These are phyloP conservation scores for Caenorhabditis brenneri DNA, from an alignment of 1,140 invertebrate species.

Conservation along the genomic window DNA sequence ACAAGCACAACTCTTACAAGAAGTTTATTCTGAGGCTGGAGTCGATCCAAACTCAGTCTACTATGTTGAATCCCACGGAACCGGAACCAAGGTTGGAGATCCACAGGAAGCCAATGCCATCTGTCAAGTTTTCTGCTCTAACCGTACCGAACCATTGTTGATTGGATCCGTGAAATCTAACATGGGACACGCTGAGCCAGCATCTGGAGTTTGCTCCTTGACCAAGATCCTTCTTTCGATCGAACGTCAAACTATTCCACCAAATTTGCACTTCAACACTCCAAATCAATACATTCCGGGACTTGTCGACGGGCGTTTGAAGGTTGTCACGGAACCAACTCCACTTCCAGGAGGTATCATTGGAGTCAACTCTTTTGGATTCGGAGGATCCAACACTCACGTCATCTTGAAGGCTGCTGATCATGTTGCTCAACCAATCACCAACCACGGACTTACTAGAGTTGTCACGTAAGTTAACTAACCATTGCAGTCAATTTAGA, in stretches of 20 bases:
- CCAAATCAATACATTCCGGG: conserved; percentile 89
- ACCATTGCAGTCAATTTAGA: conserved; percentile 47
- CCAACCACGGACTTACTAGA: conserved; percentile 50
- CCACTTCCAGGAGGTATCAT: conserved; percentile 84
- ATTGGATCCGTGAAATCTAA: conserved; percentile 96
- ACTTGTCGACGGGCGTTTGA: conserved; percentile 82
- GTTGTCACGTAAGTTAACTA: conserved; percentile 35
- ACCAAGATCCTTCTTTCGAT: conserved; percentile 77
- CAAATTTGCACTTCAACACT: conserved; percentile 84
- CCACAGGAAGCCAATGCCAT: conserved; percentile 94
- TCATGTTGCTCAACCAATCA: conserved; percentile 62
- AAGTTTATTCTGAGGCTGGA: conserved; percentile 82
- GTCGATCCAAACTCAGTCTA: conserved; percentile 82
- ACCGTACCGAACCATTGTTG: conserved; percentile 78
- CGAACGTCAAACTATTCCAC: conserved; percentile 84
- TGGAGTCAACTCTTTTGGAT: conserved; percentile 93
- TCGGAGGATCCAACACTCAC: conserved; percentile 95
- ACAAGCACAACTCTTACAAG: conserved; percentile 84
- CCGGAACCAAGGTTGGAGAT: conserved; percentile 88
- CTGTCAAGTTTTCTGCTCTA: conserved; percentile 86
- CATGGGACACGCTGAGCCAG: conserved; percentile 95
- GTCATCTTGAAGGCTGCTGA: conserved; percentile 76
- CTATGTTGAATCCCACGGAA: conserved; percentile 94
- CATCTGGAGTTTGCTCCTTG: conserved; percentile 78
- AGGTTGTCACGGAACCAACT: conserved; percentile 82